phyloP scores from a whole-genome alignment of 2,888 invertebrate species.

The Yponomeuta evonymella region DNA sequence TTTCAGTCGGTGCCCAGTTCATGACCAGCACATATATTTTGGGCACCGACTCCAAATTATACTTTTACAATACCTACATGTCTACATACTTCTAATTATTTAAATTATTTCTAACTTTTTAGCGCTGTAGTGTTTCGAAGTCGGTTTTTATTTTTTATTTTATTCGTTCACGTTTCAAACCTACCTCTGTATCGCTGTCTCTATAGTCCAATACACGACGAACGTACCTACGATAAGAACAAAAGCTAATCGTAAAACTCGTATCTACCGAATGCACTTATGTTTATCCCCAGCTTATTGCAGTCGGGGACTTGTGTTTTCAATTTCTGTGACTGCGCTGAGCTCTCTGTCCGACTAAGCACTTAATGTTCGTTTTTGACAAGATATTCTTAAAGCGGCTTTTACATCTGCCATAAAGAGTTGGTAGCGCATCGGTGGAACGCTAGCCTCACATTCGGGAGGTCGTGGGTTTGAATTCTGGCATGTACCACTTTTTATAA shows the following conservation, averaged over 20 bases:
- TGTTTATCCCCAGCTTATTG: not conserved
- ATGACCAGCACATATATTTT: no score
- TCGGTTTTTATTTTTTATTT: no score
- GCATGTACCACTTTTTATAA: no score
- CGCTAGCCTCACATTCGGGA: no score
- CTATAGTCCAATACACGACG: not conserved
- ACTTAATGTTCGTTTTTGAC: not conserved
- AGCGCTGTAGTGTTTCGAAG: no score
- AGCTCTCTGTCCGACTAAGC: not conserved
- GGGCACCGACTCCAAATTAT: no score
- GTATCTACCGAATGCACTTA: conserved; percentile 1
- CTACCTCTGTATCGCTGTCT: not conserved
- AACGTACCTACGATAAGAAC: not conserved
- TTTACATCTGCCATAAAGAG: not conserved
- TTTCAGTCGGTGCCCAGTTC: no score
- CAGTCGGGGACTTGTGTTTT: not conserved
- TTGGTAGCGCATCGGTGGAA: no score
- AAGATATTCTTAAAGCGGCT: not conserved
- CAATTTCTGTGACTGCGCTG: not conserved
- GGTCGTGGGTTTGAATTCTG: no score
- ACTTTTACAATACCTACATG: no score
- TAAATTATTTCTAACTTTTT: no score
- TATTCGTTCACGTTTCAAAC: not conserved
- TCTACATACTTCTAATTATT: no score
- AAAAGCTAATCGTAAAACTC: not conserved